Percentiles rank a stretch among this genome's conserved stretches.
Conservation (phyloP, 1,140 invertebrate genomes). For the Megalonaias nervosa region DNA sequence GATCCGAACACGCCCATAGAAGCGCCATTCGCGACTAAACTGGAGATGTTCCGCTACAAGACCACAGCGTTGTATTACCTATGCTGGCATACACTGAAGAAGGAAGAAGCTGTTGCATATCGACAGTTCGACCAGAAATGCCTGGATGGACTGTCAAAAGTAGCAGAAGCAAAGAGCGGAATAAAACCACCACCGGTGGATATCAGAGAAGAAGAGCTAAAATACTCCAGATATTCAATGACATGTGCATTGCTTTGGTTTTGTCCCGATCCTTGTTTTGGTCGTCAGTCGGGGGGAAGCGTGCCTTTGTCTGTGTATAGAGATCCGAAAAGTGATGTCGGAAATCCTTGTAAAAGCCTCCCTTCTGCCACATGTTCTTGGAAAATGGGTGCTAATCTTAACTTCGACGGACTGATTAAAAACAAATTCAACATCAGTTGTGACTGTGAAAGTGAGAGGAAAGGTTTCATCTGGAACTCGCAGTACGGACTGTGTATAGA, state of each 20-base stretch:
- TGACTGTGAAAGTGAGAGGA: conserved; percentile 32
- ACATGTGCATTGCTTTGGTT: conserved; percentile 29
- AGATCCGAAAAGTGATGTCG: conserved; percentile 21
- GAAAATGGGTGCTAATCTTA: conserved; percentile 22
- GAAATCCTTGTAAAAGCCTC: conserved; percentile 42
- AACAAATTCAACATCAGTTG: conserved; percentile 53
- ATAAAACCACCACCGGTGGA: background rate
- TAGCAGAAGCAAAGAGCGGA: conserved; percentile 12
- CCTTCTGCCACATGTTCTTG: conserved; percentile 36
- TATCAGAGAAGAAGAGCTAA: background rate
- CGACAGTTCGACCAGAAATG: background rate
- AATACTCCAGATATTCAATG: conserved; percentile 12
- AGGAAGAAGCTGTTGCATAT: background rate
- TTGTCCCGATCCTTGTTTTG: conserved; percentile 46
- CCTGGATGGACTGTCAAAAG: conserved; percentile 12
- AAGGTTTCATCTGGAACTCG: conserved; percentile 50
- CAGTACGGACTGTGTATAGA: conserved; percentile 48
- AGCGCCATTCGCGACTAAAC: conserved; percentile 19
- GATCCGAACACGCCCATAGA: background rate
- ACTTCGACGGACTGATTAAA: conserved; percentile 43
- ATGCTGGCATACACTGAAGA: conserved; percentile 22
- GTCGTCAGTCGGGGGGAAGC: conserved; percentile 25
- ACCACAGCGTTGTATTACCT: conserved; percentile 30
- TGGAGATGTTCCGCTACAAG: conserved; percentile 20
- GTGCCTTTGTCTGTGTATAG: background rate